Evolutionary conservation across 2,113 vertebrate genomes (phyloP).

Genomic region (Felis catus): F.catus_Fca126_mat1.0 CM031415.1:86582001-86582500

Average conservation of each 20-base stretch:
- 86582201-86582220: neutral
- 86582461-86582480: neutral
- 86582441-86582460: neutral
- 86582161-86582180: neutral
- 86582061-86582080: neutral
- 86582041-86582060: neutral
- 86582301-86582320: neutral
- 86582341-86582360: neutral
- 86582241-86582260: neutral
- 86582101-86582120: neutral
- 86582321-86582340: neutral
- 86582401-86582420: neutral
- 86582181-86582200: neutral
- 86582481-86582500: neutral
- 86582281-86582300: neutral
- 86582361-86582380: neutral
- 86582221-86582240: neutral
- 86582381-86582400: neutral
- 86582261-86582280: neutral
- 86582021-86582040: neutral
- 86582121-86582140: neutral
- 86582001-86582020: neutral
- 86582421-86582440: neutral
- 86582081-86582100: neutral
- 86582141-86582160: neutral